phyloP scores from a whole-genome alignment of 1,140 invertebrate genomes.

The Ips typographus region DNA sequence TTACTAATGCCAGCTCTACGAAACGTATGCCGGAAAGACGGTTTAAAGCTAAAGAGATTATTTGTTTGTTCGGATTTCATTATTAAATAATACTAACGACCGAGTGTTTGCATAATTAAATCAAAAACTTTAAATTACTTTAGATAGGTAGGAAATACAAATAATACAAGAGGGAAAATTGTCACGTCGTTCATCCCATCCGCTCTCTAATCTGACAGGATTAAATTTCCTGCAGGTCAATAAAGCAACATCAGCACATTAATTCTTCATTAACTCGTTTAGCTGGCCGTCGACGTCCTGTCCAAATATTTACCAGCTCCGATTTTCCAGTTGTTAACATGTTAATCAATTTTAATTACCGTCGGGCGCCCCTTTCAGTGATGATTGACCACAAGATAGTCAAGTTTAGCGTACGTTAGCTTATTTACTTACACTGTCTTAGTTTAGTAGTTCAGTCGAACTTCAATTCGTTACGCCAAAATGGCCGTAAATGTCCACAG shows the following conservation, averaged over 20 bases:
- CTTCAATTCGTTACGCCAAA: no score
- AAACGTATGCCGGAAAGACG: background rate
- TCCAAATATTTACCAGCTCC: slow-evolving; percentile 27
- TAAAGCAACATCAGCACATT: slow-evolving; percentile 20
- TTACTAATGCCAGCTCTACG: slow-evolving; percentile 1
- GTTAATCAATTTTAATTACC: slow-evolving; percentile 29
- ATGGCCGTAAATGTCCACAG: no score
- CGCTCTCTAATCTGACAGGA: background rate
- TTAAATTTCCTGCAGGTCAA: slow-evolving; percentile 8
- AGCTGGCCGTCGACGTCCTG: slow-evolving; percentile 4
- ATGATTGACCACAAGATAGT: no score
- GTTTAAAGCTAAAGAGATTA: background rate
- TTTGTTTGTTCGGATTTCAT: background rate
- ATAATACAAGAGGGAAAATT: no score
- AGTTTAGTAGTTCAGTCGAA: no score
- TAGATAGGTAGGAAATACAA: no score
- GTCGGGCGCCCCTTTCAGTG: slow-evolving; percentile 3
- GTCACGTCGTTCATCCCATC: background rate
- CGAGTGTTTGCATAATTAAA: no score
- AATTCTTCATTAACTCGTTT: slow-evolving; percentile 31
- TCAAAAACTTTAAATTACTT: no score
- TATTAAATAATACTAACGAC: no score
- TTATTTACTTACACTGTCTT: no score
- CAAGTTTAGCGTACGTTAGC: no score
- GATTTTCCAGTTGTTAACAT: slow-evolving; percentile 5